phyloP scores from a whole-genome alignment of 2,888 invertebrate genomes.

The Adineta ricciae region DNA sequence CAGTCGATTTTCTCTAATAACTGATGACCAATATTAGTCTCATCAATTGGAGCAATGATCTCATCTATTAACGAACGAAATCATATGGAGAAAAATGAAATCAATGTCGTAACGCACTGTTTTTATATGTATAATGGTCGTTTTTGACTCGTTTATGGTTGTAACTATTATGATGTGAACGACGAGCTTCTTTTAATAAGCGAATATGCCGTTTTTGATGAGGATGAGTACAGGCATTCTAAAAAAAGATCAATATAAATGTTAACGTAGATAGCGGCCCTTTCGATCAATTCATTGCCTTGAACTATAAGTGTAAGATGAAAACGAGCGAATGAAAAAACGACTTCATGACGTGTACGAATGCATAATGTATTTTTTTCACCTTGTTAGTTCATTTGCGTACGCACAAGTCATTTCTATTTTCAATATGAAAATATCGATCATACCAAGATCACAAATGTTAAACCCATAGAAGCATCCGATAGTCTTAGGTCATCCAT shows the following conservation, averaged over 20 bases:
- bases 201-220: background rate
- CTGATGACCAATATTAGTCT: constrained; percentile 13
- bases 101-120: background rate
- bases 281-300: background rate
- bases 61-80: background rate
- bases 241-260: background rate
- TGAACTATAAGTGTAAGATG: background rate
- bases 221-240: background rate
- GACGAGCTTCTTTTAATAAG: background rate
- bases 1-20: constrained; percentile 15
- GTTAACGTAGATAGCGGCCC: background rate
- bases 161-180: constrained; percentile 16
- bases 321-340: background rate
- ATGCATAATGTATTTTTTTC: background rate
- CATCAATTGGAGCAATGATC: background rate
- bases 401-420: no score
- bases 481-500: no score
- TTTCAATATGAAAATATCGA: no score
- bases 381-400: no score
- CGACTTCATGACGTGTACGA: background rate
- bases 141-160: constrained; percentile 10
- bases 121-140: background rate
- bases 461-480: no score
- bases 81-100: background rate
- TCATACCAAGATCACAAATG: no score